Conservation (phyloP, 2,113 vertebrate species). For the Picathartes gymnocephalus region DNA sequence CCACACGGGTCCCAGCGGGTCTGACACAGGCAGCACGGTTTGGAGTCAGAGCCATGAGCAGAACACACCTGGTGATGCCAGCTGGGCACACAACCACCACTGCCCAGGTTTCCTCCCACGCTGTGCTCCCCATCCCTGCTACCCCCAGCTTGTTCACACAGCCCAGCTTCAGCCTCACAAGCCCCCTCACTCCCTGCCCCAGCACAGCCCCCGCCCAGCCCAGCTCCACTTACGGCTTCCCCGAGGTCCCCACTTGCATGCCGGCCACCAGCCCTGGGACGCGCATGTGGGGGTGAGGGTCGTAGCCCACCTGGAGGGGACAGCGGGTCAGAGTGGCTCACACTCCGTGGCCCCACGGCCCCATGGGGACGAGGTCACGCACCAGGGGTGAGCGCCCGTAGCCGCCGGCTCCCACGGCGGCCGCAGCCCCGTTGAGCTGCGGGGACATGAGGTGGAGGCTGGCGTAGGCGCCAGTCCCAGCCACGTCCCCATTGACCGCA, state of each 20-base stretch:
- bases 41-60: not conserved
- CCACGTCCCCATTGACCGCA: conserved; percentile 83
- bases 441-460: conserved; percentile 84
- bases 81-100: not conserved
- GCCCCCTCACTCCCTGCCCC: not conserved
- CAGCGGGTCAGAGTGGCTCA: not conserved
- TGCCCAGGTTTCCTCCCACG: fast-evolving
- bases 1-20: not conserved
- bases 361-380: not conserved
- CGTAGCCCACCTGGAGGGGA: conserved; percentile 79
- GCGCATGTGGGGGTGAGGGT: conserved; percentile 85
- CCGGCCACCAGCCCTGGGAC: conserved; percentile 78
- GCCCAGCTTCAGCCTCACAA: not conserved
- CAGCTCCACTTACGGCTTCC: conserved; percentile 80
- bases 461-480: conserved; percentile 71
- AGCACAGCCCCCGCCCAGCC: not conserved
- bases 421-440: conserved; percentile 80
- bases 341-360: fast-evolving
- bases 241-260: conserved; percentile 77
- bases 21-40: not conserved
- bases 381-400: conserved; percentile 86
- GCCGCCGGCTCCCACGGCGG: conserved; percentile 49
- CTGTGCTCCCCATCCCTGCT: not conserved
- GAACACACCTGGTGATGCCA: not conserved
- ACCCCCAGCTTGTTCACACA: fast-evolving